Evolutionary conservation across 2,113 vertebrate species (phyloP), one percentile per base, ranked within the genome.

Genomic region (Pelmatolapia mariae): DNA sequence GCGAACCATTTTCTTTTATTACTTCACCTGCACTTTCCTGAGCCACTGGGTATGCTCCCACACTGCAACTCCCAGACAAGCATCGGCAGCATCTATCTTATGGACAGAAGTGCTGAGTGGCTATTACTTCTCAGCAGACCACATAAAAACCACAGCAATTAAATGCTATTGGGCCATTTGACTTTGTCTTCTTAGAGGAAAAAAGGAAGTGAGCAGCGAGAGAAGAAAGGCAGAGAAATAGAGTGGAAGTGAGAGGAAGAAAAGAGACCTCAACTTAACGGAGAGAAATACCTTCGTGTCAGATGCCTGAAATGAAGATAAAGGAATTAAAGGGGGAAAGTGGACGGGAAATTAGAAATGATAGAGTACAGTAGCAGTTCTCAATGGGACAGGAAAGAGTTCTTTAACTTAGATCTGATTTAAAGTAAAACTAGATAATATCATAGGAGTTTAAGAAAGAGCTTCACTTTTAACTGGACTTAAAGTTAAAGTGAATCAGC

Each of bases 91-190:
- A 97, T 97, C 96, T 94, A 93, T 97, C 96, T 96, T 96, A 89
- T 94, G 84, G 96, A 96, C 96, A 96, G 96, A 94, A 97, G 94
- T 96, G 96, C 96, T 96, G 96, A 97, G 94, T 96, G 92, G 94
- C 94, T 96, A 95, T 95, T 95, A 95, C 94, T 95, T 95, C 92
- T 92, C 94, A 88, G 92, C 88, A 92, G 91, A 93, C 93, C 94
- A 95, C 92, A 97, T 96, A 96, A 96, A 96, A 97, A 96, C 84
- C 90, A 92, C 91, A 90, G 95, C 95, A 96, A 97, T 97, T 96
- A 97, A 96, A 96, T 50, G 89, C 95, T 93, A 95, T 92, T 94
- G 94, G 96, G 81, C 93, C 93, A 91, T 96, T 96, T 91, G 56
- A 93, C 91, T 93, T 94, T 92, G 91, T 93, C 93, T 92, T 94